phyloP scores from a whole-genome alignment of 2,797 vertebrate species.

The Bradypus variegatus region DNA sequence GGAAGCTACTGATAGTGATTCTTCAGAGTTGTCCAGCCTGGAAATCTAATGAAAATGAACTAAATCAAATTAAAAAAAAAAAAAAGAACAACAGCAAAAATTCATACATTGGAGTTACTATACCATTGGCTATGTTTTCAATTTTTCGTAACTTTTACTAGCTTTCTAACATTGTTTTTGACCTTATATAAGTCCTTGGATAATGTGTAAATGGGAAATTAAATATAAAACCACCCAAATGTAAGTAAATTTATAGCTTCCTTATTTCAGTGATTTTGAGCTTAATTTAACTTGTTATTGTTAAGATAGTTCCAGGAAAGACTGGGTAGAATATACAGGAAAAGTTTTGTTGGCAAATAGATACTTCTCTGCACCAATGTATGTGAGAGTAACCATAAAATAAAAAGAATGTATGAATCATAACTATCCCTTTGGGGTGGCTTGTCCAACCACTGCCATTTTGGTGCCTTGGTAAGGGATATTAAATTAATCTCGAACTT shows the following conservation, averaged over 20 bases:
- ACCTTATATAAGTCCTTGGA: slow-evolving; percentile 11
- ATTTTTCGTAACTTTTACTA: not conserved
- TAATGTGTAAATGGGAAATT: slow-evolving; percentile 33
- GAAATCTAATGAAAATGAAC: slow-evolving; percentile 49
- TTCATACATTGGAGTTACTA: slow-evolving; percentile 16
- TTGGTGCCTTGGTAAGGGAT: not conserved
- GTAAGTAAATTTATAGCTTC: slow-evolving; percentile 1
- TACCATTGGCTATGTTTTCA: not conserved
- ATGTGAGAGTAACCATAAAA: not conserved
- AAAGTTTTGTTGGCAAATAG: not conserved
- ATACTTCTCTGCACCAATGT: not conserved
- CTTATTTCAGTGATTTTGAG: slow-evolving; percentile 13
- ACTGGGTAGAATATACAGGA: not conserved
- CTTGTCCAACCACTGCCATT: not conserved
- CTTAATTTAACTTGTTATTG: slow-evolving; percentile 28
- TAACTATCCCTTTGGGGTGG: not conserved
- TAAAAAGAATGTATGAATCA: not conserved
- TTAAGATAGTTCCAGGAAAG: slow-evolving; percentile 3
- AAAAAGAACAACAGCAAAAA: not conserved
- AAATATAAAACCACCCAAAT: slow-evolving; percentile 19
- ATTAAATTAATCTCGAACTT: not conserved
- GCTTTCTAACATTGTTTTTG: slow-evolving; percentile 7
- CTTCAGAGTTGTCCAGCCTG: slow-evolving; percentile 8
- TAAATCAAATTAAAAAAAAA: slow-evolving; percentile 17
- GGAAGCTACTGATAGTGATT: slow-evolving; percentile 18